Base-by-base conservation (phyloP, 2,888 invertebrate species). In the Campoletis raptor region DNA sequence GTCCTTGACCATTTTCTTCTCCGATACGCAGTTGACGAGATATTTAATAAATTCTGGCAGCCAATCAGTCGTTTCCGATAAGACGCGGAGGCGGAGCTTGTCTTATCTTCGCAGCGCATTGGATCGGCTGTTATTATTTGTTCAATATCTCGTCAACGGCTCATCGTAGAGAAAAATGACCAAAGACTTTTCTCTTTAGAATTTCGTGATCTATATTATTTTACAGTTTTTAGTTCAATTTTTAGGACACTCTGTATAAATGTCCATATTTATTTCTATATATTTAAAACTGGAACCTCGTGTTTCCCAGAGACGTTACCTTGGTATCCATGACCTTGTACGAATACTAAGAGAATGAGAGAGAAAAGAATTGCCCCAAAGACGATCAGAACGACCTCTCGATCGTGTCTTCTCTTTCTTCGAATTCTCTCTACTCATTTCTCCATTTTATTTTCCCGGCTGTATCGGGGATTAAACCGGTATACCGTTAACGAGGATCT, bases 401-500 rank as follows among this genome's bases (percentile, higher is more conserved):
- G 61, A 30, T 81, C 67, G 6, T 36, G 9, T 9, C 24, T 40
- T 57, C 40, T 76, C n/a, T 61, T 45, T 61, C 42, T 40, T 57
- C 40, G 40, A 61, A 74, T 42, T 45, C 40, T 36, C 48, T 70
- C 54, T 48, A 8, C 52, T 61, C 30, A 36, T 30, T 57, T 21
- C 18, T 54, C 45, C 74, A 42, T 66, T 66, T 37, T 45, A 77
- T 72, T 12, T 21, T 37, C 54, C 15, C 54, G 15, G 40, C 37
- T n/a, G 24, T 52, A 36, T 42, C 30, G 9, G n/a, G 36, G 52
- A 64, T 57, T 18, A 74, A 84, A 81, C 81, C 81, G 81, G 76
- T 81, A 81, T 85, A 85, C 85, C 85, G 85, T 85, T 85, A 85
- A 81, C 54, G 66, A 73, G 30, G 61, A 21, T 57, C 54, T 74